Evolutionary conservation across 2,113 vertebrate species (phyloP).

Genomic region (Alectura lathami): DNA sequence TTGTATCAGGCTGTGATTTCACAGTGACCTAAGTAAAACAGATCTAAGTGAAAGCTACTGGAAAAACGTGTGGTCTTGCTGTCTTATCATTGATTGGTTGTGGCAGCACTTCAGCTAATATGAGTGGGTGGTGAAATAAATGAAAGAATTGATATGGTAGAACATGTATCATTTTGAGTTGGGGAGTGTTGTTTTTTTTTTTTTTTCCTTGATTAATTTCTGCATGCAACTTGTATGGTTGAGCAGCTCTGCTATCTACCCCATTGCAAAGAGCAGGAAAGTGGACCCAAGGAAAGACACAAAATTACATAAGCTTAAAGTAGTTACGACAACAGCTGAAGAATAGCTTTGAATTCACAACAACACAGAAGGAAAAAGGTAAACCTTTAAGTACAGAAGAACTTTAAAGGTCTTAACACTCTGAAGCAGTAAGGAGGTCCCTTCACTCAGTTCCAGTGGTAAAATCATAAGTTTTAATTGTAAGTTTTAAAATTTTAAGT

Average conservation of each 20-base stretch:
- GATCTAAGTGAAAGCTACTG: not conserved
- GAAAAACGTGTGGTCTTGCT: not conserved
- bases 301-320: not conserved
- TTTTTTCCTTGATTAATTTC: not conserved
- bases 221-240: not conserved
- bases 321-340: not conserved
- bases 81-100: not conserved
- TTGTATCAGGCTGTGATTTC: not conserved
- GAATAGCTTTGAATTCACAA: no score
- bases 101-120: not conserved
- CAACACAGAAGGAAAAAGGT: not conserved
- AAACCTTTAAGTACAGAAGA: not conserved
- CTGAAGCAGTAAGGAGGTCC: not conserved
- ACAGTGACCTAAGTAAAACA: not conserved
- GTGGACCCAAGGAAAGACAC: not conserved
- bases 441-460: not conserved
- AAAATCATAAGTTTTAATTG: not conserved
- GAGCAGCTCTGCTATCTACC: not conserved
- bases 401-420: not conserved
- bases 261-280: not conserved
- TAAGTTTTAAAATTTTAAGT: not conserved
- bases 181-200: no score
- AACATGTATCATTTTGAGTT: not conserved
- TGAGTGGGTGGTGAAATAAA: not conserved
- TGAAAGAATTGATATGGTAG: not conserved